Conservation (phyloP, 2,888 invertebrate species). For the Xestia rhomboidea region DNA sequence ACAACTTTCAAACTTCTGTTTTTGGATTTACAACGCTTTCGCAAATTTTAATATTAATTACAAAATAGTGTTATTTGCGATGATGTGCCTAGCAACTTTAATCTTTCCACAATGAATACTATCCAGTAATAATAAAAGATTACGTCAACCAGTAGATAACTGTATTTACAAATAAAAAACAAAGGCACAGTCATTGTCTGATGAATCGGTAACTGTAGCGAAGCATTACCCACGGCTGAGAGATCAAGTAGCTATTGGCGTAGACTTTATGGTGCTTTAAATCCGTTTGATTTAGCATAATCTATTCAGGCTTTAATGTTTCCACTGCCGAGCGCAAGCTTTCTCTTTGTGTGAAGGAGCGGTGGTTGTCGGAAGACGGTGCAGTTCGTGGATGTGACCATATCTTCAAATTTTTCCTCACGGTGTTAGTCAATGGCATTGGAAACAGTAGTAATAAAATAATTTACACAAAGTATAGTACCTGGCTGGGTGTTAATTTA, state of each 20-base stretch:
- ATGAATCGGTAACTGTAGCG: constrained; percentile 13
- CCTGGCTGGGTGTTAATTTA: background rate
- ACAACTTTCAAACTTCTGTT: constrained; percentile 23
- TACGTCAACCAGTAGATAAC: constrained; percentile 5
- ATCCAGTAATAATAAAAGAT: constrained; percentile 8
- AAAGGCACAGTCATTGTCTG: background rate
- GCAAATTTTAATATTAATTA: background rate
- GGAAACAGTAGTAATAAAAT: background rate
- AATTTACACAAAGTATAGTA: background rate
- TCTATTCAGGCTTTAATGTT: background rate
- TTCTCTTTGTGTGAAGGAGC: background rate
- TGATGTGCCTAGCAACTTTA: background rate
- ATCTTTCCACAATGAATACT: background rate
- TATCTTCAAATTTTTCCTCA: background rate
- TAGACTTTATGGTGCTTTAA: background rate
- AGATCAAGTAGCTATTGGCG: constrained; percentile 3
- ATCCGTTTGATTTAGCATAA: background rate
- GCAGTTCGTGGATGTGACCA: background rate
- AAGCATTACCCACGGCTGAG: background rate
- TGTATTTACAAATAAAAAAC: constrained; percentile 6
- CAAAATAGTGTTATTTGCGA: background rate
- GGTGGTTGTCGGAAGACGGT: background rate
- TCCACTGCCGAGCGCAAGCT: background rate
- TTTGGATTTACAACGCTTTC: constrained; percentile 26
- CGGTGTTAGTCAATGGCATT: background rate